These are phyloP conservation scores for Zosterops hypoxanthus DNA, from an alignment of 2,113 vertebrate genomes.

Conservation along the genomic window DNA sequence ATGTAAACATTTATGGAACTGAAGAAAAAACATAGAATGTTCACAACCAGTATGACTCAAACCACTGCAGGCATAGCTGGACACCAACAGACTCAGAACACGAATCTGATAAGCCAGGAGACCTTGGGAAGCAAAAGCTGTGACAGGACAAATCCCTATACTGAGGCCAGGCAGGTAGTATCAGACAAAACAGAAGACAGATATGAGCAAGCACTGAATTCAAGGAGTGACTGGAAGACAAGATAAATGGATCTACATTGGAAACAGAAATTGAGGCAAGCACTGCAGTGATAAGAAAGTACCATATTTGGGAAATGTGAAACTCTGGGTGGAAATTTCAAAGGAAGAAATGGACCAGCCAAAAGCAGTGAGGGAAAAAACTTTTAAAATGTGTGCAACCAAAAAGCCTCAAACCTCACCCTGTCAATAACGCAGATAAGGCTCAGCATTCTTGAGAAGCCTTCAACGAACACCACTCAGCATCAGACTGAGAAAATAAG, in stretches of 20 bases:
- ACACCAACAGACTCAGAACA: background rate
- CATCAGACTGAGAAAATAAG: constrained; percentile 26
- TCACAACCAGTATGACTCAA: background rate
- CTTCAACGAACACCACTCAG: background rate
- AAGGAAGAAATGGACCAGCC: background rate
- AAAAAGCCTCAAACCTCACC: background rate
- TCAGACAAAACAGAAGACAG: background rate
- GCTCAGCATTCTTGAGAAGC: constrained; percentile 43
- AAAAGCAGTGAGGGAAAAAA: background rate
- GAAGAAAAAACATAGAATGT: background rate
- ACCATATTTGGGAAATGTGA: background rate
- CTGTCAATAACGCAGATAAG: background rate
- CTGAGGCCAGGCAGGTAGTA: background rate
- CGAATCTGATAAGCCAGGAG: background rate
- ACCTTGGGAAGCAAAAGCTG: background rate
- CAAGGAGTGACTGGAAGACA: background rate
- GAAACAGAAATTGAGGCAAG: background rate
- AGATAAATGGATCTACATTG: background rate
- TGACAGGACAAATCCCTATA: background rate
- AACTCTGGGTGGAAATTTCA: background rate
- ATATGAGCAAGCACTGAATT: background rate
- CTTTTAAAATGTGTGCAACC: background rate
- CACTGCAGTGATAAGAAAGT: background rate
- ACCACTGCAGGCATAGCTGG: background rate
- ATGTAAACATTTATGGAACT: background rate